A percentile compares a stretch with the other conserved stretches of the same genome.
These are phyloP conservation scores for Alcedo quadribrachys DNA, from an alignment of 2,797 vertebrate genomes.

Conservation along the genomic window DNA sequence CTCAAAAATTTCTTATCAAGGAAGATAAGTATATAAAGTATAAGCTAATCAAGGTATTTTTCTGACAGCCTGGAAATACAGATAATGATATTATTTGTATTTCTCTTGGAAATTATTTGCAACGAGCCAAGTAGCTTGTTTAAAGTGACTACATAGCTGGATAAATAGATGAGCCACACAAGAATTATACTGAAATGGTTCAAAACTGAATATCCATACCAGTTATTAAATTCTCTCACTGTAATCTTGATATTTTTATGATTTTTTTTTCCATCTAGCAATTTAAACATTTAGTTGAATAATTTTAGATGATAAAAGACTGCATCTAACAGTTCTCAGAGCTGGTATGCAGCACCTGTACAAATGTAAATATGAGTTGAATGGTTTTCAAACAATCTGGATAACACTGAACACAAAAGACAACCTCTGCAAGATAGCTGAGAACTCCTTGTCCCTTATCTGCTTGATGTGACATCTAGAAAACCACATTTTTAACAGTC, in stretches of 20 bases:
- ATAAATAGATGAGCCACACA: neutral
- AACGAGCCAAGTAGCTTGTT: neutral
- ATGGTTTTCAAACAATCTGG: slow-evolving; percentile 16
- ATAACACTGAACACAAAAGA: neutral
- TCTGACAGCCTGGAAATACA: slow-evolving; percentile 27
- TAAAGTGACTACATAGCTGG: slow-evolving; percentile 6
- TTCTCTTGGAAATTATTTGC: slow-evolving; percentile 14
- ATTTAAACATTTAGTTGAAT: slow-evolving; percentile 17
- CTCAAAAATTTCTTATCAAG: neutral
- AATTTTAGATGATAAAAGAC: neutral
- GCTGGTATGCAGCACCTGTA: neutral
- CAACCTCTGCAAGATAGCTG: neutral
- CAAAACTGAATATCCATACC: neutral
- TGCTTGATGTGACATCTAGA: neutral
- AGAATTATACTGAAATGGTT: neutral
- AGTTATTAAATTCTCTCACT: neutral
- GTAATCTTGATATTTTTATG: neutral
- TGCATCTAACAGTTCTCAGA: neutral
- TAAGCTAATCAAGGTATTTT: slow-evolving; percentile 48
- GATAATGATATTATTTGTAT: neutral
- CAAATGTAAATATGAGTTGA: slow-evolving; percentile 3
- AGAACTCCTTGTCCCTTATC: slow-evolving; percentile 17
- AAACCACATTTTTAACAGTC: neutral
- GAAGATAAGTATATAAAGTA: neutral
- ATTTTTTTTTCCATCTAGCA: neutral